phyloP scores from a whole-genome alignment of 2,888 invertebrate genomes.

The Seladonia tumulorum region DNA sequence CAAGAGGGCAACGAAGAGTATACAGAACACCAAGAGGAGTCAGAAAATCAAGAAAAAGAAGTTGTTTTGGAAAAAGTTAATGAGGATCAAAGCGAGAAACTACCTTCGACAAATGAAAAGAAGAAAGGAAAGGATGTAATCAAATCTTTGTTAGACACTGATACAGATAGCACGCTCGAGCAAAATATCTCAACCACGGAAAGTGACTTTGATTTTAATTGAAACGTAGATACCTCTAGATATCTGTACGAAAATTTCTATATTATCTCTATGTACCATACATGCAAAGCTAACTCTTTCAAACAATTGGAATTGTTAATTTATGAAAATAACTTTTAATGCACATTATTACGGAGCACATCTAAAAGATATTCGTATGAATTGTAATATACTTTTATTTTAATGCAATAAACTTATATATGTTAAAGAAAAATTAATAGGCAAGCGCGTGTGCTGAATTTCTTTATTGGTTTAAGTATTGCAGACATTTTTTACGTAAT shows the following conservation, averaged over 20 bases:
- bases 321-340: not conserved
- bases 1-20: constrained; percentile 12
- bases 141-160: constrained; percentile 78
- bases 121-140: constrained; percentile 78
- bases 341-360: not conserved
- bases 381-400: constrained; percentile 40
- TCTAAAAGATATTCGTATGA: constrained; percentile 2
- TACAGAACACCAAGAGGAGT: constrained; percentile 13
- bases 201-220: constrained; percentile 83
- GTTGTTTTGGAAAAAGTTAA: not conserved
- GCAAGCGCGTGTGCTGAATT: not conserved
- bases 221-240: constrained; percentile 26
- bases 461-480: not conserved
- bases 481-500: not conserved
- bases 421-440: not conserved
- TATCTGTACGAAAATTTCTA: not conserved
- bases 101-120: constrained; percentile 47
- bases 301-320: not conserved
- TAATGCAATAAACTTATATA: constrained; percentile 40
- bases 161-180: constrained; percentile 82
- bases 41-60: constrained; percentile 11
- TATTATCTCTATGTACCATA: not conserved
- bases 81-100: not conserved
- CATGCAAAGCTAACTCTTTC: not conserved
- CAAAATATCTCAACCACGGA: constrained; percentile 80